Evolutionary conservation across 2,797 vertebrate genomes (phyloP).

Genomic region (Pelochelys cantorii): DNA sequence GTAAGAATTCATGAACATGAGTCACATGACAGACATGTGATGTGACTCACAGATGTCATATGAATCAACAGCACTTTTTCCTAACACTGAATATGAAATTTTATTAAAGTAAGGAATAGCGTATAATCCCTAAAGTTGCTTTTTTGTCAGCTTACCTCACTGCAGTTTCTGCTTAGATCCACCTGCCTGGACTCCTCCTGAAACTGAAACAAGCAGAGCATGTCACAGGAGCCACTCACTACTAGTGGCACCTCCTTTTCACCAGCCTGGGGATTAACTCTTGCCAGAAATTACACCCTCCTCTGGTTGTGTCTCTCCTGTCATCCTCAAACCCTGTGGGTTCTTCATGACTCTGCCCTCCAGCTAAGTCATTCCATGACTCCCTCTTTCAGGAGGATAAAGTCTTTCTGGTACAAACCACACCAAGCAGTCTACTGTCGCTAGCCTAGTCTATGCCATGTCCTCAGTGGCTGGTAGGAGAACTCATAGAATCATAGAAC

Average conservation of each 20-base stretch:
- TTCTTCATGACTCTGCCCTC: neutral
- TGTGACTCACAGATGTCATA: neutral
- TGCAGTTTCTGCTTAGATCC: neutral
- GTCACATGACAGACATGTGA: fast-evolving
- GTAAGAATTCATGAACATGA: neutral
- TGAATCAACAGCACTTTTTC: neutral
- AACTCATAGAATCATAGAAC: neutral
- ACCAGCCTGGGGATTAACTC: neutral
- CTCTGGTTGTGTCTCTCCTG: neutral
- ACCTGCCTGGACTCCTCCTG: neutral
- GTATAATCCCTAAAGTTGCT: fast-evolving
- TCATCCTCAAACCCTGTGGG: neutral
- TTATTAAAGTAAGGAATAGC: neutral
- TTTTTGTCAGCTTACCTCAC: neutral
- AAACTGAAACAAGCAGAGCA: neutral
- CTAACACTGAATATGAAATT: neutral
- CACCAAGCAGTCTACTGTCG: neutral
- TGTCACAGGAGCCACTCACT: neutral
- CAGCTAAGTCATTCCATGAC: neutral
- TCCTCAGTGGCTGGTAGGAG: neutral
- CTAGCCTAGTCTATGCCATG: neutral
- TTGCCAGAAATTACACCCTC: neutral
- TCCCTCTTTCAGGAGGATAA: neutral
- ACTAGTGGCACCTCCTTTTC: neutral
- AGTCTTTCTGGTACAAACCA: neutral